Evolutionary conservation across 2,888 invertebrate genomes (phyloP).

Genomic region (Hirtodrosophila histrioides): DNA sequence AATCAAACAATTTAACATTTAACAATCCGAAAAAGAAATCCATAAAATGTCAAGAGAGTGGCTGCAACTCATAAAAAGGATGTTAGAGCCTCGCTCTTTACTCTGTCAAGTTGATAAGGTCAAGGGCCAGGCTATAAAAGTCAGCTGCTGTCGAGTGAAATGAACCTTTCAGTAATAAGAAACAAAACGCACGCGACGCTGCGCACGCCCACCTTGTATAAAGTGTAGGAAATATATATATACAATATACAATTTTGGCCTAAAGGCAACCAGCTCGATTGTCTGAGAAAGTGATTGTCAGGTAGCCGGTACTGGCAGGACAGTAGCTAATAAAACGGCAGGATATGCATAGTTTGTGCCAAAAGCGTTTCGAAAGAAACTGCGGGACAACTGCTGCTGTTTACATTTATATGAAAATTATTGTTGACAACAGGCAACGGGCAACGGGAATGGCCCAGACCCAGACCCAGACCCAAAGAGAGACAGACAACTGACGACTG

Average conservation of each 20-base stretch:
- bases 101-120: slow-evolving; percentile 57
- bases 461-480: neutral
- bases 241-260: neutral
- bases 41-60: slow-evolving; percentile 72
- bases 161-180: slow-evolving; percentile 1
- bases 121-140: slow-evolving; percentile 71
- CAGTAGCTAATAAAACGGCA: slow-evolving; percentile 72
- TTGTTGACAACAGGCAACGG: slow-evolving; percentile 45
- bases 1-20: slow-evolving; percentile 18
- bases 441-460: slow-evolving; percentile 5
- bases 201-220: slow-evolving; percentile 49
- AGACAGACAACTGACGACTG: slow-evolving; percentile 21
- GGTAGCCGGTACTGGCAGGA: slow-evolving; percentile 49
- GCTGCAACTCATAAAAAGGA: slow-evolving; percentile 60
- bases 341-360: slow-evolving; percentile 43
- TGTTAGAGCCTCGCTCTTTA: neutral
- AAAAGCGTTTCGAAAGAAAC: slow-evolving; percentile 33
- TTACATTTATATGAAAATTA: slow-evolving; percentile 69
- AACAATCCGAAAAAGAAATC: slow-evolving; percentile 35
- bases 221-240: slow-evolving; percentile 12
- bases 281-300: slow-evolving; percentile 17
- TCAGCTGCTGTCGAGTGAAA: slow-evolving; percentile 63
- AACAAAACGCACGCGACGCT: slow-evolving; percentile 57
- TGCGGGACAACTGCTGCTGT: slow-evolving; percentile 47
- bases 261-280: neutral